phyloP scores from a whole-genome alignment of 2,797 vertebrate genomes.

The Sebastes ruberrimus region DNA sequence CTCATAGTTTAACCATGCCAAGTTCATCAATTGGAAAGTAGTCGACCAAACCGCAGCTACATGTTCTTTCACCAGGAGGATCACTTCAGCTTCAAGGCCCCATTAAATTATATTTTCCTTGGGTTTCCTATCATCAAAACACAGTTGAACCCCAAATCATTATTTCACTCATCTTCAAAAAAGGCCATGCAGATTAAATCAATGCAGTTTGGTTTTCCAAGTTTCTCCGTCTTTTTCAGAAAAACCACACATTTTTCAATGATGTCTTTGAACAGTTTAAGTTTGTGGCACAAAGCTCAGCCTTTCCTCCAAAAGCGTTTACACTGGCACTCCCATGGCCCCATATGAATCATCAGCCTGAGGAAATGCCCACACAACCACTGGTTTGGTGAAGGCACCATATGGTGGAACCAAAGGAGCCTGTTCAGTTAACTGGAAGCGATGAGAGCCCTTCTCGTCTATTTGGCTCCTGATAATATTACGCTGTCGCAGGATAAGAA shows the following conservation, averaged over 20 bases:
- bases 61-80: constrained; percentile 5
- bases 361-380: constrained; percentile 23
- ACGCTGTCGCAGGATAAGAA: not conserved
- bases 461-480: not conserved
- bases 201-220: constrained; percentile 8
- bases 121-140: constrained; percentile 35
- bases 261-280: constrained; percentile 19
- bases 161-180: constrained; percentile 30
- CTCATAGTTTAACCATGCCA: constrained; percentile 24
- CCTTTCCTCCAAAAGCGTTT: constrained; percentile 16
- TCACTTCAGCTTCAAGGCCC: not conserved
- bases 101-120: constrained; percentile 9
- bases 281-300: constrained; percentile 18
- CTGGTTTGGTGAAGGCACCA: constrained; percentile 20
- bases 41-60: constrained; percentile 36
- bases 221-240: constrained; percentile 11
- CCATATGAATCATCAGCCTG: constrained; percentile 49
- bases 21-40: constrained; percentile 52
- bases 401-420: constrained; percentile 3
- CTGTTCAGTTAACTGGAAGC: constrained; percentile 1
- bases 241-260: constrained; percentile 3
- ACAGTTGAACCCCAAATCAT: constrained; percentile 26
- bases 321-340: constrained; percentile 10
- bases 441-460: not conserved
- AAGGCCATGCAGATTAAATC: constrained; percentile 10